phyloP scores from a whole-genome alignment of 2,797 vertebrate genomes.

The Monodelphis domestica region DNA sequence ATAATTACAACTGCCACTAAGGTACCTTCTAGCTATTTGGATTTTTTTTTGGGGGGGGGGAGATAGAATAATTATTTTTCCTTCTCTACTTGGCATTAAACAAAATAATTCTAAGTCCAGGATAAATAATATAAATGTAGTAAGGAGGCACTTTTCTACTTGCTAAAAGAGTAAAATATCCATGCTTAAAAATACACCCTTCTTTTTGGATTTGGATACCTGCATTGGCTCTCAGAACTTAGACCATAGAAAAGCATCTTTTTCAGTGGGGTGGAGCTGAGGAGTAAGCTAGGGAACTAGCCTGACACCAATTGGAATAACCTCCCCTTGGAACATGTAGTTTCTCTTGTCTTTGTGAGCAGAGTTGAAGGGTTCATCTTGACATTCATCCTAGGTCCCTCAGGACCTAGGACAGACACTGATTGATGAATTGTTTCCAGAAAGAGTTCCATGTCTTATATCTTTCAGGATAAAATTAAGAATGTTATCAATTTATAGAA shows the following conservation, averaged over 20 bases:
- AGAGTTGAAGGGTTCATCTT: too few relatives aligned
- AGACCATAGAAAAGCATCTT: not conserved
- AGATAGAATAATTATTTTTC: not conserved
- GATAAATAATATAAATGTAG: not conserved
- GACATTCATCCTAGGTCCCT: not conserved
- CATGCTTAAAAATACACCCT: not conserved
- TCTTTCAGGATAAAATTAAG: not conserved
- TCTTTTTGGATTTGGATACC: not conserved
- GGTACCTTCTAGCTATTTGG: not conserved
- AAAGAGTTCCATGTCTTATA: not conserved
- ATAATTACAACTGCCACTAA: not conserved
- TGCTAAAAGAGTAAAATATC: not conserved
- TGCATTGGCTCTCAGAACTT: not conserved
- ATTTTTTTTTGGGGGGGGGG: not conserved
- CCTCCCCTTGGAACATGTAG: not conserved
- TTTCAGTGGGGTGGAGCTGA: not conserved
- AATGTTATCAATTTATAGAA: not conserved
- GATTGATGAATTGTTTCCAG: not conserved
- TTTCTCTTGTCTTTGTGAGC: not conserved
- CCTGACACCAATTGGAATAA: not conserved
- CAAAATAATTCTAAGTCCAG: not conserved
- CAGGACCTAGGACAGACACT: not conserved
- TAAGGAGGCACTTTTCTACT: not conserved
- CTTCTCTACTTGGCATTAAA: not conserved
- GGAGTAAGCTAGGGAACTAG: not conserved